Percentiles rank a stretch among this genome's conserved stretches.
phyloP scores from a whole-genome alignment of 2,888 invertebrate species.

The Hypercompe scribonia region DNA sequence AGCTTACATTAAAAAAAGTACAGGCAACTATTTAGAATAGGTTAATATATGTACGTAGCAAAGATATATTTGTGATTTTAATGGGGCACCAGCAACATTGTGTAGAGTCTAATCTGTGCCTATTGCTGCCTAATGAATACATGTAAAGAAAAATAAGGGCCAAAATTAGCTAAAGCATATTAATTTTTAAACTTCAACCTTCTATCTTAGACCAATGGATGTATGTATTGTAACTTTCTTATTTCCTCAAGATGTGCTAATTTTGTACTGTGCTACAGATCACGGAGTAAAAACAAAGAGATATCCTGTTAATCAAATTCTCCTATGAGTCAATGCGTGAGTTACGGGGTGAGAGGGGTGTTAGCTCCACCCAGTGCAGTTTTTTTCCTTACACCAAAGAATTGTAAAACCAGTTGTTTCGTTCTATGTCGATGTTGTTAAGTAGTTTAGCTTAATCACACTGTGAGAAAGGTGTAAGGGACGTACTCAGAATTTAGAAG shows the following conservation, averaged over 20 bases:
- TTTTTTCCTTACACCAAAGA: too few relatives aligned
- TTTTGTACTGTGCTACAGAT: neutral
- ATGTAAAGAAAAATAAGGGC: neutral
- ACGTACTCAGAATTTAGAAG: too few relatives aligned
- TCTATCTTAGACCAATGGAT: neutral
- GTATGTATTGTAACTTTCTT: neutral
- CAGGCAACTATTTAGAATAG: neutral
- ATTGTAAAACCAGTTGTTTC: too few relatives aligned
- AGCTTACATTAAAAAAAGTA: slow-evolving; percentile 6
- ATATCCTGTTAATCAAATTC: too few relatives aligned
- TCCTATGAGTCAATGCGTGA: too few relatives aligned
- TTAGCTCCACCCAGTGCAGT: too few relatives aligned
- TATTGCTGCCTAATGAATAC: neutral
- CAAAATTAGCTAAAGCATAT: neutral
- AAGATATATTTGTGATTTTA: neutral
- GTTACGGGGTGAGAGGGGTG: too few relatives aligned
- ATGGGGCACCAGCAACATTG: neutral
- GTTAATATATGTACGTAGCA: neutral
- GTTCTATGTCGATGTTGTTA: too few relatives aligned
- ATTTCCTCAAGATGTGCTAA: neutral
- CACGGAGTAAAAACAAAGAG: too few relatives aligned
- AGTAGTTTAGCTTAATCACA: too few relatives aligned
- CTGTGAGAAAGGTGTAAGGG: too few relatives aligned
- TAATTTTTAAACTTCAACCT: neutral
- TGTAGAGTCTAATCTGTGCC: neutral